A percentile compares a stretch with the other conserved stretches of the same genome.
These are phyloP conservation scores for Phallusia fumigata DNA, from an alignment of 23 tunicate genomes.

Conservation along the genomic window DNA sequence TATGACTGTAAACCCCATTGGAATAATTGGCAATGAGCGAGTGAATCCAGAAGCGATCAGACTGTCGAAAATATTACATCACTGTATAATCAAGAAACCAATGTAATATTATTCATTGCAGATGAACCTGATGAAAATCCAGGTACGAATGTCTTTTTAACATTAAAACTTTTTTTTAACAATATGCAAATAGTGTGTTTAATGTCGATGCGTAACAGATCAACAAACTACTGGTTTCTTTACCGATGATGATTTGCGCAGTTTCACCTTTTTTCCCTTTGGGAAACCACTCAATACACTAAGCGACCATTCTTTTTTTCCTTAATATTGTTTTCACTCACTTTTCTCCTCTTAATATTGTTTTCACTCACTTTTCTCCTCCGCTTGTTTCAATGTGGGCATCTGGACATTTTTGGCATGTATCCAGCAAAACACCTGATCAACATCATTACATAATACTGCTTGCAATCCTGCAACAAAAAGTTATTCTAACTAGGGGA, in stretches of 20 bases:
- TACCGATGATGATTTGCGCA: conserved; percentile 17
- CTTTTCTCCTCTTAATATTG: too few species aligned
- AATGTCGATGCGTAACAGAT: not conserved
- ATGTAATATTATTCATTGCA: conserved; percentile 74
- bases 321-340: not conserved
- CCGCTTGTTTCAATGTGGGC: too few species aligned
- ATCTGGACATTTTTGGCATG: too few species aligned
- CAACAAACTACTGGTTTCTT: conserved; percentile 2
- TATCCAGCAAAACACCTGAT: too few species aligned
- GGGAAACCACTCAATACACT: conserved; percentile 20
- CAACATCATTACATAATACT: too few species aligned
- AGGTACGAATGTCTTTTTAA: too few species aligned
- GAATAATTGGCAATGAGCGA: conserved; percentile 83
- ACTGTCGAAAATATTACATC: conserved; percentile 50
- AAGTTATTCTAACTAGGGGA: too few species aligned
- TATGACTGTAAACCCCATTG: conserved; percentile 48
- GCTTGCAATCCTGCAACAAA: too few species aligned
- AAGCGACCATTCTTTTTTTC: conserved; percentile 4
- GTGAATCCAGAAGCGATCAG: conserved; percentile 32
- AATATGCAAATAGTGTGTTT: not conserved
- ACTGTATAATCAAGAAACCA: conserved; percentile 38
- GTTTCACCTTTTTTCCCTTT: conserved; percentile 32
- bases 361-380: too few species aligned
- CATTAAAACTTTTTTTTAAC: too few species aligned
- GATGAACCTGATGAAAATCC: conserved; percentile 46